Evolutionary conservation across 2,797 vertebrate genomes (phyloP), one percentile per base, ranked within the genome.

Genomic region (Xerus rutilus): DNA sequence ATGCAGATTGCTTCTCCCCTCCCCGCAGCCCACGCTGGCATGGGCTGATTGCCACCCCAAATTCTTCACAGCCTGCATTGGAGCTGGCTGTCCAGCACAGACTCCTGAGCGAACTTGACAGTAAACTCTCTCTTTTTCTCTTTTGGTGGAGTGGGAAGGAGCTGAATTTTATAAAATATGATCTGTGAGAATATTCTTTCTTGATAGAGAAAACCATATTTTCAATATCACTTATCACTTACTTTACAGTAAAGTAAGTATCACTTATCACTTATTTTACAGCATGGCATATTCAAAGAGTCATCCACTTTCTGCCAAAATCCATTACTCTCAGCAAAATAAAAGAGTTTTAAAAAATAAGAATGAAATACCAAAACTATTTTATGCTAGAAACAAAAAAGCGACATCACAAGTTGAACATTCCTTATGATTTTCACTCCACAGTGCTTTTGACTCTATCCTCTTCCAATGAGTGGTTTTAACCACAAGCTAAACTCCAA

Each of bases 401-500:
- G 3, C 90, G 82, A 89, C 57, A 86, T 78, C 47, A 96, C 7
- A 86, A 86, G 32, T 72, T 32, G 82, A 62, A 10, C 65, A 97
- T 89, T 91, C 90, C 92, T 21, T 93, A 0, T 93, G 96, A 96
- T 32, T 65, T 52, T 85, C 94, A 70, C 12, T 18, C 52, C 62
- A 59, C 0, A 96, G 14, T 67, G 89, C 67, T 85, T 96, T 83
- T 74, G 45, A 73, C 9, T 23, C 96, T 96, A 96, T 3, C 91
- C 28, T 20, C 96, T 95, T 97, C 96, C 0, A 23, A 87, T 93
- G 89, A 97, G 95, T 89, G 91, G 93, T 64, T 94, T 98, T 94
- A 97, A 98, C 97, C 97, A 97, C 98, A 98, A 97, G 83, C 96
- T 97, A 97, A 97, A 96, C 91, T 96, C 92, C 70, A 98, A 97